phyloP scores from a whole-genome alignment of 1,140 invertebrate species.

The Chironomus striatipennis region DNA sequence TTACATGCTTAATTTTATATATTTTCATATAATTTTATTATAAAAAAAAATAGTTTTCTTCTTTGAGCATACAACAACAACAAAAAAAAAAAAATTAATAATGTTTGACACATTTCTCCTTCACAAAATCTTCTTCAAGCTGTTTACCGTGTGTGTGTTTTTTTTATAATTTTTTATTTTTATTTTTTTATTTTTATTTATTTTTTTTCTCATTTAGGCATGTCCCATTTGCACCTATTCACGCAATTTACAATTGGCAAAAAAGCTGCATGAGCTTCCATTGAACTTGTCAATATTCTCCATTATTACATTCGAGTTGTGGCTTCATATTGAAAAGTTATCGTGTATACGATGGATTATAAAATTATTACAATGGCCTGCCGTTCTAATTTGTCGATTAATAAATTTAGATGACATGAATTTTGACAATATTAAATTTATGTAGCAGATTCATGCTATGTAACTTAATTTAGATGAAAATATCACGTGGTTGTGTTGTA shows the following conservation, averaged over 20 bases:
- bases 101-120: no score
- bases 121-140: no score
- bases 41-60: no score
- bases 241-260: slow-evolving; percentile 28
- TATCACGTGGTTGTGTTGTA: not conserved
- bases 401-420: slow-evolving; percentile 27
- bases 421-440: slow-evolving; percentile 12
- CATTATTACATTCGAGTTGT: slow-evolving; percentile 29
- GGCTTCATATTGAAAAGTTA: slow-evolving; percentile 29
- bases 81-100: no score
- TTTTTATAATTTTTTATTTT: slow-evolving; percentile 13
- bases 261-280: slow-evolving; percentile 31
- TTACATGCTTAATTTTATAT: no score
- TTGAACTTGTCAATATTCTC: slow-evolving; percentile 26
- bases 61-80: no score
- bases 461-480: not conserved
- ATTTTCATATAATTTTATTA: no score
- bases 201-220: slow-evolving; percentile 27
- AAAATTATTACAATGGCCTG: slow-evolving; percentile 32
- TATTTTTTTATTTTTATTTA: slow-evolving; percentile 26
- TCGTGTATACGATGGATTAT: slow-evolving; percentile 29
- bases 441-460: not conserved
- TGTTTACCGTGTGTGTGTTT: slow-evolving; percentile 23
- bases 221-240: slow-evolving; percentile 30
- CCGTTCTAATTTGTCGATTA: slow-evolving; percentile 30